phyloP scores from a whole-genome alignment of 2,888 invertebrate species.

The Caenorhabditis japonica region DNA sequence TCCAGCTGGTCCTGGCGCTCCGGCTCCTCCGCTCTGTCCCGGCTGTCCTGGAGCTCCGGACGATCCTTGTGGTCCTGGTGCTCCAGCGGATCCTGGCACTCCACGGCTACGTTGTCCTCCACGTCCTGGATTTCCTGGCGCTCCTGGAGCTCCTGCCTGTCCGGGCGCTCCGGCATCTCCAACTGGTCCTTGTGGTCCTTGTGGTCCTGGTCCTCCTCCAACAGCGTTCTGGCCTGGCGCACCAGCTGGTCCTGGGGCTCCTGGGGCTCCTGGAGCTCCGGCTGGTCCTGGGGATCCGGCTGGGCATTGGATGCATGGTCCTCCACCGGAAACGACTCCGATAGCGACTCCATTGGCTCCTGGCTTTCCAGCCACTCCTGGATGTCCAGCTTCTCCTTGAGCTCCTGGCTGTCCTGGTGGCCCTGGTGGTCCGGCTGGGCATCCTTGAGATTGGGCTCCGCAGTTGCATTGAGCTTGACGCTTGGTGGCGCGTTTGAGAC shows the following conservation, averaged over 20 bases:
- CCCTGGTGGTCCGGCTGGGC: too few species aligned
- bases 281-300: slow-evolving; percentile 58
- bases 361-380: too few species aligned
- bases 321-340: too few species aligned
- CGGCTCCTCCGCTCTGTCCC: slow-evolving; percentile 34
- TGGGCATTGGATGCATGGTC: too few species aligned
- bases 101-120: slow-evolving; percentile 37
- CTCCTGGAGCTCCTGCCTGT: slow-evolving; percentile 43
- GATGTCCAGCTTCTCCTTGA: too few species aligned
- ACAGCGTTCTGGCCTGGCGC: slow-evolving; percentile 40
- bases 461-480: slow-evolving; percentile 48
- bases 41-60: slow-evolving; percentile 58
- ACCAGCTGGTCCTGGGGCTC: slow-evolving; percentile 55
- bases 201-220: slow-evolving; percentile 44
- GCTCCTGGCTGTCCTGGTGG: too few species aligned
- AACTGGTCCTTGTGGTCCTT: slow-evolving; percentile 40
- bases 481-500: slow-evolving; percentile 26
- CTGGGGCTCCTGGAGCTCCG: slow-evolving; percentile 48
- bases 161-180: slow-evolving; percentile 51
- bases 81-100: slow-evolving; percentile 57
- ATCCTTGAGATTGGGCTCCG: too few species aligned
- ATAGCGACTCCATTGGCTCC: too few species aligned
- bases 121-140: slow-evolving; percentile 35
- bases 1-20: slow-evolving; percentile 36
- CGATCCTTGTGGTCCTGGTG: too few species aligned